Base-by-base conservation (phyloP, 2,888 invertebrate genomes). In the Eudasyphora cyanicolor region DNA sequence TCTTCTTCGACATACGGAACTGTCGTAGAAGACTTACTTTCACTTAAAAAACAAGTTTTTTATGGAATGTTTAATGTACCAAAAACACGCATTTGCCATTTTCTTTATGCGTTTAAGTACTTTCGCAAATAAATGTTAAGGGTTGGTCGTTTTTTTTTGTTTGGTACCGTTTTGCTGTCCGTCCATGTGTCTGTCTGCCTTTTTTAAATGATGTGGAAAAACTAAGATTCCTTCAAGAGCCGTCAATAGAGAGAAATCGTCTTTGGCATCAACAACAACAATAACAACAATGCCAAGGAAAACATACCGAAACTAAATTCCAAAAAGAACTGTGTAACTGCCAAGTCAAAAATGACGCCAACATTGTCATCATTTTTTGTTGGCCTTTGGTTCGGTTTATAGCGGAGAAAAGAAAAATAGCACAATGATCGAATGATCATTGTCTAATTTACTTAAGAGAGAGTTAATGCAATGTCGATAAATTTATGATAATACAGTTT, bases 291-390 rank as follows among this genome's bases (percentile, higher is more conserved):
- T 27, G 49, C 12, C 19, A 57, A 24, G 57, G 4, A 24, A 64
- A 73, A 38, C 21, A 21, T 57, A 60, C 24, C 42, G 35, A 62
- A 69, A 69, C 49, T 62, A 70, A 70, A 32, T 49, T 76, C 69
- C 54, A 62, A 67, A 62, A n/a, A 67, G 60, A 79, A 76, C 79
- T 76, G 73, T 64, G 14, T 57, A 78, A 82, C 73, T 79, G 67
- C 49, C 71, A 78, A 80, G 80, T 84, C 80, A 71, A 71, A 84
- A 80, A 49, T 84, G 83, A 80, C 80, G 80, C 83, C 83, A 84
- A 79, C 76, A 54, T 32, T 79, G 73, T 79, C 17, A 76, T 73
- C 49, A 62, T 76, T 64, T 82, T 70, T 38, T 24, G 60, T 42
- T 29, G n/a, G 49, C 6, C 1, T 49, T 29, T 29, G n/a, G n/a